phyloP scores from a whole-genome alignment of 2,888 invertebrate species.

The Dasysyrphus albostriatus region DNA sequence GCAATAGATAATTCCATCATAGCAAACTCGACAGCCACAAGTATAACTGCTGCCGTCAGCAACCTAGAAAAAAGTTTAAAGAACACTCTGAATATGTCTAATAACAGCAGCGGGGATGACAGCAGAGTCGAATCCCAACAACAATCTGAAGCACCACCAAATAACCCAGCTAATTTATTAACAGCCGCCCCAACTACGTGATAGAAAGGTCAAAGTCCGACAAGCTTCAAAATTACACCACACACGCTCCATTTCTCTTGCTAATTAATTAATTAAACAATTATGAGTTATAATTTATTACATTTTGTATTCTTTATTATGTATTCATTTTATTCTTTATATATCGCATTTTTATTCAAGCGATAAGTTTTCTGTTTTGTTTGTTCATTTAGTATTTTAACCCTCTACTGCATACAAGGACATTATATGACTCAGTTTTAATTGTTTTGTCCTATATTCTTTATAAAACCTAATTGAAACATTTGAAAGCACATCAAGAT shows the following conservation, averaged over 20 bases:
- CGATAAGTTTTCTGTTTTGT: constrained; percentile 1
- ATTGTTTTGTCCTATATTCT: neutral
- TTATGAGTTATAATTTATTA: constrained; percentile 39
- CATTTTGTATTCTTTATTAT: constrained; percentile 33
- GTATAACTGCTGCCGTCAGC: constrained; percentile 24
- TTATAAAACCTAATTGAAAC: neutral
- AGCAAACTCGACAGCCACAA: constrained; percentile 38
- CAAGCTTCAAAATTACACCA: constrained; percentile 33
- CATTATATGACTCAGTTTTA: neutral
- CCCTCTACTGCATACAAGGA: neutral
- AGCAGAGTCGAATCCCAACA: constrained; percentile 33
- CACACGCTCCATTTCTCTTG: constrained; percentile 52
- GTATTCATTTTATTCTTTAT: constrained; percentile 48
- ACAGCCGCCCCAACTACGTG: constrained; percentile 60
- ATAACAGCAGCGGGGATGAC: constrained; percentile 56
- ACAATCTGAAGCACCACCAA: constrained; percentile 54
- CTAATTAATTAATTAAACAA: constrained; percentile 43
- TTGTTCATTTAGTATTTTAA: constrained; percentile 8
- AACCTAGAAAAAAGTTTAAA: constrained; percentile 65
- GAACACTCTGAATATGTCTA: constrained; percentile 64
- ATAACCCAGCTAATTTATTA: constrained; percentile 30
- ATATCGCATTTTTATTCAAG: constrained; percentile 19
- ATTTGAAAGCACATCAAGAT: neutral
- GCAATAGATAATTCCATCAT: constrained; percentile 58
- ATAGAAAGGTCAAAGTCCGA: constrained; percentile 41